phyloP scores from a whole-genome alignment of 2,797 vertebrate species.

The Cuniculus paca region DNA sequence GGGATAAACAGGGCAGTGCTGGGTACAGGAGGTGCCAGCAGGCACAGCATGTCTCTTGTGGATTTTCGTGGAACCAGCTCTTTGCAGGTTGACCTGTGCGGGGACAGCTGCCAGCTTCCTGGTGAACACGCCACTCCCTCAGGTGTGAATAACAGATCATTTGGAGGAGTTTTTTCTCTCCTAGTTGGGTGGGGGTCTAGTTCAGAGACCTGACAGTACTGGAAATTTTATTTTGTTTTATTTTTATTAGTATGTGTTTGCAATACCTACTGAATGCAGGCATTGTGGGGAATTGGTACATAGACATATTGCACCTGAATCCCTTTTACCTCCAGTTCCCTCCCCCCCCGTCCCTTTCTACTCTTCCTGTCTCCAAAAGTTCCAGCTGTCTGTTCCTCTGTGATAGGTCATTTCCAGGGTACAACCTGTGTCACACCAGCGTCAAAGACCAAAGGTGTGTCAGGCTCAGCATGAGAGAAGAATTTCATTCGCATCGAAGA shows the following conservation, averaged over 20 bases:
- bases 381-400: neutral
- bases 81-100: too few relatives aligned
- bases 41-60: too few relatives aligned
- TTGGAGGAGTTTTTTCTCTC: too few relatives aligned
- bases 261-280: neutral
- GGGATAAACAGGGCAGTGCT: too few relatives aligned
- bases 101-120: too few relatives aligned
- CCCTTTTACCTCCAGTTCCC: neutral
- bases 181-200: too few relatives aligned
- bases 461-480: neutral
- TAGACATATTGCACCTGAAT: neutral
- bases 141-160: too few relatives aligned
- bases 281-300: neutral
- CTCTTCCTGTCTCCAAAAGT: neutral
- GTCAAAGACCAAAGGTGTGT: neutral
- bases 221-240: neutral
- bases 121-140: too few relatives aligned
- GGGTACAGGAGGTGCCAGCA: too few relatives aligned
- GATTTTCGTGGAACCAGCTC: too few relatives aligned
- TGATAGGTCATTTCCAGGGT: neutral
- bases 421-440: rapidly evolving
- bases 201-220: too few relatives aligned
- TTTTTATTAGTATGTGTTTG: neutral
- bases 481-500: neutral
- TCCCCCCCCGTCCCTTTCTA: too few relatives aligned